Evolutionary conservation across 2,113 vertebrate genomes (phyloP).

Genomic region (Bagarius yarrelli): DNA sequence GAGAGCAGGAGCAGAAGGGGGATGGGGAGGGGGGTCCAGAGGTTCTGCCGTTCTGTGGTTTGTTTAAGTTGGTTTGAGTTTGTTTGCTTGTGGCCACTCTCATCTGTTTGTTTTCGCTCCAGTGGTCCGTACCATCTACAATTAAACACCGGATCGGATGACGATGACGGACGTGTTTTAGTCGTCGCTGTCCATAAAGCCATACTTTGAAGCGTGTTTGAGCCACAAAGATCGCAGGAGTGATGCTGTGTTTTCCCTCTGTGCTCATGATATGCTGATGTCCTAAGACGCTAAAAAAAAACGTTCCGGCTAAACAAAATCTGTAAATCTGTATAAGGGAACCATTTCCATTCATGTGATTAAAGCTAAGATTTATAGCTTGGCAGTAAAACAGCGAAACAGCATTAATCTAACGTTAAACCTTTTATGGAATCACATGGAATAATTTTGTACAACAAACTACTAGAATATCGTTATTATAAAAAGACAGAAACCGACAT

Average conservation of each 20-base stretch:
- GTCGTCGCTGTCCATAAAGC: not conserved
- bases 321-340: too few relatives aligned
- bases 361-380: too few relatives aligned
- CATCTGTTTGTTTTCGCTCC: constrained; percentile 2
- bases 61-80: not conserved
- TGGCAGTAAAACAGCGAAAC: too few relatives aligned
- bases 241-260: not conserved
- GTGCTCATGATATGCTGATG: not conserved
- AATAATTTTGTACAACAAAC: too few relatives aligned
- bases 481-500: too few relatives aligned
- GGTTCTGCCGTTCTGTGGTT: not conserved
- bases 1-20: not conserved
- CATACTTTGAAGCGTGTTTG: not conserved
- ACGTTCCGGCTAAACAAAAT: too few relatives aligned
- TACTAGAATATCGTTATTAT: too few relatives aligned
- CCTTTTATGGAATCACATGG: too few relatives aligned
- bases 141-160: not conserved
- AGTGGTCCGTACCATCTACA: not conserved
- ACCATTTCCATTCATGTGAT: too few relatives aligned
- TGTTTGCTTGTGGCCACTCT: not conserved
- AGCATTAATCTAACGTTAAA: too few relatives aligned
- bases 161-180: not conserved
- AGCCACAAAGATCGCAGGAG: not conserved
- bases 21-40: not conserved
- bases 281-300: not conserved